These are phyloP conservation scores for Parotia lawesii DNA, from an alignment of 2,113 vertebrate genomes.

Conservation along the genomic window DNA sequence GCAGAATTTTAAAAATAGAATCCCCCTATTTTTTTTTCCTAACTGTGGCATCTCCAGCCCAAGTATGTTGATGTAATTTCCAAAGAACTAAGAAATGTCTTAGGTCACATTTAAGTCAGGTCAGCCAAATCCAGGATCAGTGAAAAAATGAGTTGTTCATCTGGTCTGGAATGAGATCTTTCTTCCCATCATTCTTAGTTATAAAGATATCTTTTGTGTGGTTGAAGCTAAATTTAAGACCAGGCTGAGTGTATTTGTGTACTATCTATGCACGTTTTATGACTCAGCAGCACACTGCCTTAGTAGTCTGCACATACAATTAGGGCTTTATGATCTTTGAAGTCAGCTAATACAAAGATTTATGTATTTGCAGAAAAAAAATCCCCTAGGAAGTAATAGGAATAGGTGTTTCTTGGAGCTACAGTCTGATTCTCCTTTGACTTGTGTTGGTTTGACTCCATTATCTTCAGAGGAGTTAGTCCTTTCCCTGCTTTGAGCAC, in stretches of 20 bases:
- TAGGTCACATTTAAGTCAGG: slow-evolving; percentile 57
- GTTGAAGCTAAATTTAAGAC: slow-evolving; percentile 43
- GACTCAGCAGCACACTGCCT: background rate
- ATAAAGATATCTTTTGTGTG: slow-evolving; percentile 49
- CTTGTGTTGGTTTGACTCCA: background rate
- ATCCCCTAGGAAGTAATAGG: background rate
- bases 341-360: background rate
- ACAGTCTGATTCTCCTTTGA: background rate
- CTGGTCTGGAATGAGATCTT: slow-evolving; percentile 43
- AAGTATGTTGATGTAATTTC: slow-evolving; percentile 63
- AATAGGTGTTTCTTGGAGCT: background rate
- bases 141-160: slow-evolving; percentile 50
- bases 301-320: background rate
- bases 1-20: slow-evolving; percentile 59
- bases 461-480: background rate
- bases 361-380: background rate
- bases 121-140: slow-evolving; percentile 60
- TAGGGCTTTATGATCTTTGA: background rate
- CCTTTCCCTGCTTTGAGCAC: background rate
- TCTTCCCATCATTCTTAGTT: slow-evolving; percentile 53
- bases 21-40: background rate
- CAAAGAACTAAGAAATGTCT: slow-evolving; percentile 60
- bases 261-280: background rate
- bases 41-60: slow-evolving; percentile 23
- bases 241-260: slow-evolving; percentile 15